Evolutionary conservation across 2,797 vertebrate species (phyloP).

Genomic region (Hozukius guyotensis): DNA sequence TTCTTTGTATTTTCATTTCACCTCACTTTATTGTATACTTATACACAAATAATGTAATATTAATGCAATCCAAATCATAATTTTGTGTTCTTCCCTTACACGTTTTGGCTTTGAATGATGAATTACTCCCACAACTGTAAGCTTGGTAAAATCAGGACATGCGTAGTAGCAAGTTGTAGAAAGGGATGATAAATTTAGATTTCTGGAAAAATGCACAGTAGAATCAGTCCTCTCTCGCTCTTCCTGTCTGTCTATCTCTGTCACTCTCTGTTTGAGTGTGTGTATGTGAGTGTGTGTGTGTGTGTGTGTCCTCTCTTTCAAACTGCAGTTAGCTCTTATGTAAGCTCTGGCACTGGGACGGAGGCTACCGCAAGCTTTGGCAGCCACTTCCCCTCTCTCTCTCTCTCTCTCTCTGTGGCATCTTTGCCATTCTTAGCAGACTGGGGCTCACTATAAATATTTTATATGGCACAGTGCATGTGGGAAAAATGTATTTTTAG

Average conservation of each 20-base stretch:
- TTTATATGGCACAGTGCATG: constrained; percentile 86
- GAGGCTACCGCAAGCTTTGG: constrained; percentile 53
- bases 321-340: constrained; percentile 74
- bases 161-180: constrained; percentile 3
- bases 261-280: constrained; percentile 14
- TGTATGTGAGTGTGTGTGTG: constrained; percentile 2
- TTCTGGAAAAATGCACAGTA: not conserved
- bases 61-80: not conserved
- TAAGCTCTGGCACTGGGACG: constrained; percentile 70
- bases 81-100: not conserved
- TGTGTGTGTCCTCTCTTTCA: constrained; percentile 48
- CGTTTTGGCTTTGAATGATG: not conserved
- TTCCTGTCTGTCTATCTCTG: constrained; percentile 2
- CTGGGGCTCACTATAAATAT: constrained; percentile 84
- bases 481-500: constrained; percentile 87
- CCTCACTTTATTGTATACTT: not conserved
- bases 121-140: constrained; percentile 2
- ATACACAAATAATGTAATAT: not conserved
- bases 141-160: constrained; percentile 13
- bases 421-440: constrained; percentile 80
- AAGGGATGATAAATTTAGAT: constrained; percentile 42
- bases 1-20: not conserved
- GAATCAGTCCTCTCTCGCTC: not conserved
- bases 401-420: constrained; percentile 41
- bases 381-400: constrained; percentile 29